Conservation (phyloP, 2,888 invertebrate species). For the Tipula vernalis region DNA sequence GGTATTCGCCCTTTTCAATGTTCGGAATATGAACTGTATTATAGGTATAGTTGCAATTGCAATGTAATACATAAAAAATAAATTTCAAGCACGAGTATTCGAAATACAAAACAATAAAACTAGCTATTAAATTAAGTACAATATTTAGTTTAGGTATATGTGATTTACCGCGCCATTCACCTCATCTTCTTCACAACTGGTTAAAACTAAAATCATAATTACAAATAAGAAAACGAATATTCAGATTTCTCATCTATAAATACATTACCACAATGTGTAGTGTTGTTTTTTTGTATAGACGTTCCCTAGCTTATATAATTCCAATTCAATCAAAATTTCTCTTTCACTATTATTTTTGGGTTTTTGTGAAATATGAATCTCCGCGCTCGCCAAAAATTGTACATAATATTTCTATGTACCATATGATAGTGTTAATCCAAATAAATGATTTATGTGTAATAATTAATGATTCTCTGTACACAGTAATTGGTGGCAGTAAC, state of each 20-base stretch:
- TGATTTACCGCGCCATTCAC: neutral
- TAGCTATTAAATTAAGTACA: neutral
- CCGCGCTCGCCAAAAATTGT: neutral
- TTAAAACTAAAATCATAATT: neutral
- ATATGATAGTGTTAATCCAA: neutral
- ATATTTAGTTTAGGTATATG: neutral
- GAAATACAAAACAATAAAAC: neutral
- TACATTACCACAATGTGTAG: neutral
- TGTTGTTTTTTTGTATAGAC: neutral
- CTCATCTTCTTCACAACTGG: neutral
- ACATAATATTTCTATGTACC: neutral
- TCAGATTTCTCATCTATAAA: neutral
- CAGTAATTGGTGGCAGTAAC: neutral
- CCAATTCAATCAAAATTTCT: neutral
- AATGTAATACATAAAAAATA: neutral
- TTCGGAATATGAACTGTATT: neutral
- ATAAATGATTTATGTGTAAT: neutral
- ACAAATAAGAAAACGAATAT: neutral
- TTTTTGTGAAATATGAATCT: neutral
- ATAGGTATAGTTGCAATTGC: neutral
- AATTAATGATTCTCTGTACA: neutral
- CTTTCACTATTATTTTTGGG: neutral
- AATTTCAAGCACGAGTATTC: too few relatives aligned
- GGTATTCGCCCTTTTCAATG: neutral
- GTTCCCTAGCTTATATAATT: neutral